These are phyloP conservation scores for Drosophila kanekoi DNA, from an alignment of 2,888 invertebrate genomes.

Conservation along the genomic window DNA sequence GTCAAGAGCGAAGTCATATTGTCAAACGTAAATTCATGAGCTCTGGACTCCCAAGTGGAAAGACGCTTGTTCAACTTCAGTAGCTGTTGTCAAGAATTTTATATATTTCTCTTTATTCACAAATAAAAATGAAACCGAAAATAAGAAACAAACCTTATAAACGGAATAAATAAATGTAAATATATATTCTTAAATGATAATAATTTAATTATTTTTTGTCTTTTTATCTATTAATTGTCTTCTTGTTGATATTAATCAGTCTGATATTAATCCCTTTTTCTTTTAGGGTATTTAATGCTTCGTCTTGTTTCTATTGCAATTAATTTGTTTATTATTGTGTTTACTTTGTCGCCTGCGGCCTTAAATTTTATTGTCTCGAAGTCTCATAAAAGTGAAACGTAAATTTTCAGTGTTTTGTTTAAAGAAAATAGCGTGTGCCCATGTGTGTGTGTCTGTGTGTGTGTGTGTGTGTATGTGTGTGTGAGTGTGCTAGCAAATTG, in stretches of 20 bases:
- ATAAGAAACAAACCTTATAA: too few relatives aligned
- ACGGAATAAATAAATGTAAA: too few relatives aligned
- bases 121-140: too few relatives aligned
- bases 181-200: too few relatives aligned
- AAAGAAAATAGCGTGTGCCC: slow-evolving; percentile 29
- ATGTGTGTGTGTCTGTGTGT: not conserved
- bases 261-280: not conserved
- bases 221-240: not conserved
- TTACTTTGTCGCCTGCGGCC: slow-evolving; percentile 79
- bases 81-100: too few relatives aligned
- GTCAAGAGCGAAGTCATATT: too few relatives aligned
- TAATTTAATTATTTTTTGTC: not conserved
- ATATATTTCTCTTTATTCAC: too few relatives aligned
- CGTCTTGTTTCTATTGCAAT: slow-evolving; percentile 10
- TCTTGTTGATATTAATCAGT: too few relatives aligned
- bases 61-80: too few relatives aligned
- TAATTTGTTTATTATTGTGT: slow-evolving; percentile 67
- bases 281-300: slow-evolving; percentile 20
- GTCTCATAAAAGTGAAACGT: slow-evolving; percentile 60
- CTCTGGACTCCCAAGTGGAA: too few relatives aligned
- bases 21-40: too few relatives aligned
- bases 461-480: not conserved
- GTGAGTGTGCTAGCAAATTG: slow-evolving; percentile 18
- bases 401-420: slow-evolving; percentile 52
- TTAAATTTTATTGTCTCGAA: slow-evolving; percentile 67